phyloP scores from a whole-genome alignment of 2,797 vertebrate species.

The Eulemur albifrons region DNA sequence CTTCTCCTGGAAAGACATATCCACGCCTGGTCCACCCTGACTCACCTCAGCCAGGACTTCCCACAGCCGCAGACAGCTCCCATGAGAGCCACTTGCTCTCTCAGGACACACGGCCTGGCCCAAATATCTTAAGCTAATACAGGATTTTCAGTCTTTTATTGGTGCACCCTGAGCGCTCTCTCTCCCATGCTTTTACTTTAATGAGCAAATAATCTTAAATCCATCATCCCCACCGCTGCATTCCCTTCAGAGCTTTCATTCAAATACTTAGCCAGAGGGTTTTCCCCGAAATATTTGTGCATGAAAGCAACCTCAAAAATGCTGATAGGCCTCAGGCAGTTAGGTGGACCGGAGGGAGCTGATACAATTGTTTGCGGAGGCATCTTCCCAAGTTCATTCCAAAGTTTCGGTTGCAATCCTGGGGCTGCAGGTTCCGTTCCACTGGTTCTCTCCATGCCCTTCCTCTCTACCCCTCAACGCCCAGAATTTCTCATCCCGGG shows the following conservation, averaged over 20 bases:
- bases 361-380: background rate
- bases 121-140: background rate
- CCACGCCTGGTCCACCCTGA: background rate
- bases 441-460: background rate
- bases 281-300: background rate
- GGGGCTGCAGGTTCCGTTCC: too few relatives aligned
- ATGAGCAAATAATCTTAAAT: background rate
- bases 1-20: background rate
- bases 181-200: background rate
- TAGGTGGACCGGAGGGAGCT: background rate
- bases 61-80: background rate
- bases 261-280: constrained; percentile 15
- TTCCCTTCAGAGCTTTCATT: constrained; percentile 7
- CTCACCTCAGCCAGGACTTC: background rate
- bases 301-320: constrained; percentile 21
- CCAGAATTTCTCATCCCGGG: background rate
- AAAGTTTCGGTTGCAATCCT: background rate
- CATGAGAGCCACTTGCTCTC: background rate
- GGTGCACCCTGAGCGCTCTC: background rate
- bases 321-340: background rate
- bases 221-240: background rate
- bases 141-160: background rate
- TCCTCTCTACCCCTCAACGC: background rate
- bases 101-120: background rate
- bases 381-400: constrained; percentile 7